Conservation (phyloP, 1,140 invertebrate species). For the Panagrolaimus sp. region DNA sequence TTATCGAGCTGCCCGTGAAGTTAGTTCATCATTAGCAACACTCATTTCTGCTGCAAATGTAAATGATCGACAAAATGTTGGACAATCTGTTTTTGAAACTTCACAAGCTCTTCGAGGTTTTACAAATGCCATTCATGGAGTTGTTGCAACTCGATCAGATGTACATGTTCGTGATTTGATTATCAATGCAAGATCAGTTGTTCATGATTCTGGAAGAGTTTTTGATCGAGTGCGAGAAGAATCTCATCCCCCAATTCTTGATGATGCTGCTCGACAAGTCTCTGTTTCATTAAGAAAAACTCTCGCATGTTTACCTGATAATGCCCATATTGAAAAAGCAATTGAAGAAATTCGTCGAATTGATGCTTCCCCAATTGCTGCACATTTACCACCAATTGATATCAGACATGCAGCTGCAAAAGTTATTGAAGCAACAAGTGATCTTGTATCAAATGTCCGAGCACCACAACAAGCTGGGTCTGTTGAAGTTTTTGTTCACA, state of each 20-base stretch:
- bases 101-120: slow-evolving; percentile 70
- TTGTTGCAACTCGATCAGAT: slow-evolving; percentile 66
- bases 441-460: slow-evolving; percentile 68
- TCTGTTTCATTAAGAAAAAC: slow-evolving; percentile 34
- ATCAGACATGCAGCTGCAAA: slow-evolving; percentile 74
- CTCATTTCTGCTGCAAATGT: slow-evolving; percentile 75
- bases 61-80: slow-evolving; percentile 76
- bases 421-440: slow-evolving; percentile 74
- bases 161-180: slow-evolving; percentile 65
- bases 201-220: slow-evolving; percentile 60
- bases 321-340: slow-evolving; percentile 44
- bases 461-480: slow-evolving; percentile 67
- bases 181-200: slow-evolving; percentile 45
- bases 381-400: slow-evolving; percentile 70
- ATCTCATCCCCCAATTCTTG: slow-evolving; percentile 27
- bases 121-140: slow-evolving; percentile 68
- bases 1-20: slow-evolving; percentile 67
- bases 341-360: slow-evolving; percentile 37
- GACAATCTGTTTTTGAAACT: slow-evolving; percentile 73
- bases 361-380: slow-evolving; percentile 5
- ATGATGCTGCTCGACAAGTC: slow-evolving; percentile 42
- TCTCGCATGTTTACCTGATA: slow-evolving; percentile 46
- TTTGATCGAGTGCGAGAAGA: slow-evolving; percentile 70
- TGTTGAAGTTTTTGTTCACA: slow-evolving; percentile 67
- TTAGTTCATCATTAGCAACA: slow-evolving; percentile 70